Conservation (phyloP, 2,888 invertebrate genomes). For the Dione juno region DNA sequence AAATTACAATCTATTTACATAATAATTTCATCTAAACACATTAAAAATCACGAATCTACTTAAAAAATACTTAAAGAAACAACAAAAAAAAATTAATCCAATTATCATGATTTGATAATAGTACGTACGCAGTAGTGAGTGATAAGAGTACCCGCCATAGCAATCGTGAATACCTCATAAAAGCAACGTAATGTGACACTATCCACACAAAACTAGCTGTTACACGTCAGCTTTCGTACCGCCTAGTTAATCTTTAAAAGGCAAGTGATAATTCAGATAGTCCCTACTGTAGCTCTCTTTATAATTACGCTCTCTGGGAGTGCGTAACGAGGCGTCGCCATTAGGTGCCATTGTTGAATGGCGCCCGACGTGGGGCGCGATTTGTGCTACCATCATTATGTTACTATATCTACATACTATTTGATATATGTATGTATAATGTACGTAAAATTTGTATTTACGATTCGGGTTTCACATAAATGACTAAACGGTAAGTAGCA, state of each 20-base stretch:
- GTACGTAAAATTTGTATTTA: constrained; percentile 11
- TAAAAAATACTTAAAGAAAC: not conserved
- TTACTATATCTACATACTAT: constrained; percentile 24
- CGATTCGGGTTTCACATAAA: constrained; percentile 28
- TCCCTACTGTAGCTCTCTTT: constrained; percentile 42
- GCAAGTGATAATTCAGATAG: constrained; percentile 47
- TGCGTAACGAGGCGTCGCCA: constrained; percentile 63
- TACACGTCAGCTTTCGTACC: constrained; percentile 36
- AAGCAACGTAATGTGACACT: constrained; percentile 12
- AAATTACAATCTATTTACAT: constrained; percentile 9
- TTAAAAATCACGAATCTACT: not conserved
- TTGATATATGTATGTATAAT: not conserved
- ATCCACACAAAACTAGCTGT: constrained; percentile 28
- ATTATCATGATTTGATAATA: not conserved
- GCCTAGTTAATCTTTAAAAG: constrained; percentile 46
- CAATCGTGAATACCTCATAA: constrained; percentile 2
- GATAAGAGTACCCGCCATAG: not conserved
- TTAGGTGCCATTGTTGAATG: constrained; percentile 70
- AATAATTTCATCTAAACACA: not conserved
- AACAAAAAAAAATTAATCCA: not conserved
- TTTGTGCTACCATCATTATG: constrained; percentile 43
- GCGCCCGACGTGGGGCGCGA: constrained; percentile 64
- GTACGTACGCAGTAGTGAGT: not conserved
- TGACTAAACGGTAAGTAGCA: constrained; percentile 10
- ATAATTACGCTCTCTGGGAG: constrained; percentile 46